Base-by-base conservation (phyloP, 2,888 invertebrate species). In the Cryptops parisi region DNA sequence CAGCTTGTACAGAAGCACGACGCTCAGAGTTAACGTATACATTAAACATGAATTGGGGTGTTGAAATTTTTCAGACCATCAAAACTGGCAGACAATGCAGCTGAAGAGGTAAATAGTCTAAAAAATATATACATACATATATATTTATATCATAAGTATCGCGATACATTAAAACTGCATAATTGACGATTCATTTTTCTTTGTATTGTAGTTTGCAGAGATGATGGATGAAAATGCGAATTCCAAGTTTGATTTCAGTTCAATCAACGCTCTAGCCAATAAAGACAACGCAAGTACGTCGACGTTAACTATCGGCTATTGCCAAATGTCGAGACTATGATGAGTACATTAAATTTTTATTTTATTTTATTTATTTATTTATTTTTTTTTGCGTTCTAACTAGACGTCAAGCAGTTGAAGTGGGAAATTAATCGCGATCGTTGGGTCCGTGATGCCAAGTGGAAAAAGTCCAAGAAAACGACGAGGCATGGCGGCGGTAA, bases 161-260 rank as follows among this genome's bases (percentile, higher is more conserved):
- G n/a, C n/a, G n/a, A n/a, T n/a, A n/a, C n/a, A n/a, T n/a, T n/a
- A n/a, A n/a, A n/a, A n/a, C n/a, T n/a, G n/a, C n/a, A n/a, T n/a
- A n/a, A n/a, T n/a, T n/a, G n/a, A n/a, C n/a, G n/a, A n/a, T n/a
- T n/a, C n/a, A 17, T 51, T 23, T 25, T 33, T 15, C 5, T 52
- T n/a, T 52, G 5, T 50, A 1, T 45, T 53, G 27, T 27, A 90
- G 70, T 93, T 93, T 72, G 82, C 90, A 0, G 81, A 84, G 44
- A 73, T 91, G 60, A 71, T 94, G 51, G 91, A 93, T 68, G 85
- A 88, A 55, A 84, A 84, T 47, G 82, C 83, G 12, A 64, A 65
- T 6, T 60, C 61, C 1, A 74, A 77, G 46, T 75, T 78, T 2
- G 78, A 78, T 62, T 75, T 75, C 47, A 80, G 80, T 21, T 80